Conservation (phyloP, 2,888 invertebrate species). For the Volucella inanis region DNA sequence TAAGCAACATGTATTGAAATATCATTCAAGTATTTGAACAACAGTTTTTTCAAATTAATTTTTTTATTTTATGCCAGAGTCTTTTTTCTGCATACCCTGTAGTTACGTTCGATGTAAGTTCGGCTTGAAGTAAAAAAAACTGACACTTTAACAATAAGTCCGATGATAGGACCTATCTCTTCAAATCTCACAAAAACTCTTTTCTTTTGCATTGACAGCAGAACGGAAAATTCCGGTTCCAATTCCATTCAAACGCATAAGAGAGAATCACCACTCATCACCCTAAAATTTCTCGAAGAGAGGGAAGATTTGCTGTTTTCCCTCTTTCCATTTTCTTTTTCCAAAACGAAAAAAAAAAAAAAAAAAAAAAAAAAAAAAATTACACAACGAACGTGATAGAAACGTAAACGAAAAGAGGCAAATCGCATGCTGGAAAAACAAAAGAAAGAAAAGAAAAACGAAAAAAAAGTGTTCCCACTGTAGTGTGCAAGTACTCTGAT, state of each 20-base stretch:
- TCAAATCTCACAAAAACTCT: background rate
- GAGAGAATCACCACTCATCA: background rate
- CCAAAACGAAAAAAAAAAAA: constrained; percentile 14
- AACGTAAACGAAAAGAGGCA: constrained; percentile 26
- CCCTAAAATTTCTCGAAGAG: background rate
- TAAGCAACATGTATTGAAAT: too few species aligned
- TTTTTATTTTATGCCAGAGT: too few species aligned
- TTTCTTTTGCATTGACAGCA: background rate
- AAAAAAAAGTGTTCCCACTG: constrained; percentile 63
- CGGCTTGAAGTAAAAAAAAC: too few species aligned
- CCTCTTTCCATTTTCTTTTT: constrained; percentile 32
- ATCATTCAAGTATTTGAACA: too few species aligned
- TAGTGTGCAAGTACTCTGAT: background rate
- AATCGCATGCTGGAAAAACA: constrained; percentile 24
- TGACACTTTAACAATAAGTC: too few species aligned
- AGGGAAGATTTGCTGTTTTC: background rate
- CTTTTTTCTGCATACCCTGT: too few species aligned
- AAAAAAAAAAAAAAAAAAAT: constrained; percentile 6
- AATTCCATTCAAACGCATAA: constrained; percentile 16
- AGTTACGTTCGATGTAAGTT: too few species aligned
- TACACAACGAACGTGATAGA: background rate
- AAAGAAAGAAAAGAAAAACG: too few species aligned
- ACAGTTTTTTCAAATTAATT: too few species aligned
- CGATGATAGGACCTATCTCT: background rate
- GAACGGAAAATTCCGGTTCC: constrained; percentile 30